Conservation (phyloP, 2,888 invertebrate species). For the Leptinotarsa tumamoca region DNA sequence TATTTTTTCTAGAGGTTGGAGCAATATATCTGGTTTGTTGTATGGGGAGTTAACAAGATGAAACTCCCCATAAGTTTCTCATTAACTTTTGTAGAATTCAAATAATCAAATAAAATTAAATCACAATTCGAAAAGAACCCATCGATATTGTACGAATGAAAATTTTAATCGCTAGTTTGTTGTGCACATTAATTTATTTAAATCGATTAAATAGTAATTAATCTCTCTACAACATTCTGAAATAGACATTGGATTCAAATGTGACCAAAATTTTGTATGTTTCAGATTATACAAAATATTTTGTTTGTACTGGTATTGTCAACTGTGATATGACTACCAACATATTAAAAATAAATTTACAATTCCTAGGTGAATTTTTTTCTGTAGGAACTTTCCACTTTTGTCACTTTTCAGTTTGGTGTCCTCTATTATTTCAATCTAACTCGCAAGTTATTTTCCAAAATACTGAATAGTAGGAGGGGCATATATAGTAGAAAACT, state of each 20-base stretch:
- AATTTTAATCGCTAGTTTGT: not conserved
- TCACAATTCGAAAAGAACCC: not conserved
- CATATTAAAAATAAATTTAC: too few species aligned
- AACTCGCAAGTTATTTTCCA: not conserved
- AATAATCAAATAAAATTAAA: conserved; percentile 6
- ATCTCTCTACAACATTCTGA: not conserved
- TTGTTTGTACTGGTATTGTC: not conserved
- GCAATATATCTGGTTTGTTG: conserved; percentile 26
- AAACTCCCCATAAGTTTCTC: not conserved
- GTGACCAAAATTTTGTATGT: not conserved
- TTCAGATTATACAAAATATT: not conserved
- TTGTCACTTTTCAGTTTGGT: not conserved
- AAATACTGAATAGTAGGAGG: not conserved
- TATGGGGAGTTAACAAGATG: not conserved
- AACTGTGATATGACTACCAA: too few species aligned
- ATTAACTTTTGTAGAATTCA: conserved; percentile 3
- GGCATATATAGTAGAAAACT: conserved; percentile 19
- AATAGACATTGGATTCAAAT: not conserved
- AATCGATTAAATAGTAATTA: not conserved
- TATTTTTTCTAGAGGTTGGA: conserved; percentile 21
- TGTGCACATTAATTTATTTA: conserved; percentile 4
- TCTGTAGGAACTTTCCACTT: not conserved
- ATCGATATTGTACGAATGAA: not conserved
- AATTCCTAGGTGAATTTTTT: too few species aligned
- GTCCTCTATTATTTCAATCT: conserved; percentile 3